Base-by-base conservation (phyloP, 2,888 invertebrate genomes). In the Parapristionchus giblindavisi region DNA sequence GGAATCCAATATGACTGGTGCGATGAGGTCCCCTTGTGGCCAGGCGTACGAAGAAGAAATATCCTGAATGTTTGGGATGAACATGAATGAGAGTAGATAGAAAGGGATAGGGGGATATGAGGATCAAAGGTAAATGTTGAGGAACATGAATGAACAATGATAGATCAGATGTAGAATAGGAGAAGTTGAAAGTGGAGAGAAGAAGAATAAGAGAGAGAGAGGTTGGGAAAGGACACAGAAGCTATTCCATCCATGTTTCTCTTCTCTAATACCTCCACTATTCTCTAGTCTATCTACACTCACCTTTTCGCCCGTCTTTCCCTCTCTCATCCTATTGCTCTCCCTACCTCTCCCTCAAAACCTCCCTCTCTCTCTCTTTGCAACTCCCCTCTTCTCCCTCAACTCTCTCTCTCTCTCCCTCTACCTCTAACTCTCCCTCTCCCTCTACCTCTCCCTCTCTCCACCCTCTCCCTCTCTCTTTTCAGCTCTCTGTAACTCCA, bases 201-300 rank as follows among this genome's bases (percentile, higher is more conserved):
- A 48, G 43, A 32, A 24, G 48, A 48, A 65, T 43, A 38, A n/a
- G 68, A 68, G 51, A 52, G 54, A 36, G 68, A 3, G 38, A 48
- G 32, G 11, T 32, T 6, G 65, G 48, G 2, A 24, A 11, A 32
- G 43, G 34, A 52, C 34, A 38, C 34, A 38, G 43, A 65, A 65
- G 63, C n/a, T n/a, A 29, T 65, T 65, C n/a, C n/a, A n/a, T n/a
- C n/a, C n/a, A n/a, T n/a, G n/a, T n/a, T n/a, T n/a, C n/a, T n/a
- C n/a, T n/a, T n/a, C n/a, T n/a, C n/a, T n/a, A n/a, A n/a, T n/a
- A n/a, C n/a, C n/a, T n/a, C n/a, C n/a, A n/a, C n/a, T n/a, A n/a
- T n/a, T n/a, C n/a, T n/a, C n/a, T n/a, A n/a, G n/a, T n/a, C n/a
- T n/a, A n/a, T n/a, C n/a, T n/a, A n/a, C n/a, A n/a, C n/a, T n/a